Base-by-base conservation (phyloP, 2,113 vertebrate genomes). In the Tetraodon nigroviridis region DNA sequence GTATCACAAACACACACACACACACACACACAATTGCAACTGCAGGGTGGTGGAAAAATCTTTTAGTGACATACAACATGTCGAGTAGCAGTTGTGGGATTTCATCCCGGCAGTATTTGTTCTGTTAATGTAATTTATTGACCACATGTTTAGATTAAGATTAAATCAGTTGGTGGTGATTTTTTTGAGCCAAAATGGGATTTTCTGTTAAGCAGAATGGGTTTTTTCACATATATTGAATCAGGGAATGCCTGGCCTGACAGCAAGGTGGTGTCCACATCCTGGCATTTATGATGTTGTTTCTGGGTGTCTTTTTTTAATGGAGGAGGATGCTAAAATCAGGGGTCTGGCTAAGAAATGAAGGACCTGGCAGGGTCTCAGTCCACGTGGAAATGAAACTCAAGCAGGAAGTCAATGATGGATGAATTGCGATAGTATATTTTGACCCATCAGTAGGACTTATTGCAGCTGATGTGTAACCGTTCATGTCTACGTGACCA, bases 211-310 rank as follows among this genome's bases (percentile, higher is more conserved):
- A 51, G 58, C 51, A 58, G 73, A 68, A 61, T 56, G 44, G 79
- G 73, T 64, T 71, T 59, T 16, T 32, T 50, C 24, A 15, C 61
- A 57, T 55, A 52, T 67, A 76, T 67, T 75, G 67, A 78, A 81
- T 69, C 71, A 75, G 58, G 67, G 44, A 82, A 63, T 78, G 82
- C 76, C 83, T 79, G 80, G 69, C 62, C 63, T 55, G 62, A 48
- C 79, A 84, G 85, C 69, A 63, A 85, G 83, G 69, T 64, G 29
- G 67, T 64, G 40, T 83, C 73, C 75, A 61, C 67, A 55, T 63
- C 68, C 55, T 72, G 42, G 57, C 66, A 71, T 71, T 70, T 70
- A 68, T 66, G 10, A 62, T 21, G 65, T 21, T 64, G 71, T 61
- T 73, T 12, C 48, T 55, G 70, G 60, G 44, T 17, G 58, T 12